phyloP scores from a whole-genome alignment of 1,140 invertebrate genomes.

The Samia ricini region DNA sequence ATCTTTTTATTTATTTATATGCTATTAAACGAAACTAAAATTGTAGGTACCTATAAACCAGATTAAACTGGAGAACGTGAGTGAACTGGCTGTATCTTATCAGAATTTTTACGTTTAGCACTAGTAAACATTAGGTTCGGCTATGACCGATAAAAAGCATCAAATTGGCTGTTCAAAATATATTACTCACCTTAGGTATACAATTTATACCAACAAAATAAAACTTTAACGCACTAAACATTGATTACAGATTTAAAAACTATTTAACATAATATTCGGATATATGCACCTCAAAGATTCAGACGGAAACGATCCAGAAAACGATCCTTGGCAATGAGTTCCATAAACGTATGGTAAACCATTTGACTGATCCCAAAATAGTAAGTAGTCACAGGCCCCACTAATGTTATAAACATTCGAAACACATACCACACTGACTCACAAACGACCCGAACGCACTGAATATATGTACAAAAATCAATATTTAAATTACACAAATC shows the following conservation, averaged over 20 bases:
- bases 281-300: neutral
- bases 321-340: slow-evolving; percentile 1
- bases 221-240: neutral
- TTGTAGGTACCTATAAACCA: neutral
- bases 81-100: neutral
- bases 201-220: neutral
- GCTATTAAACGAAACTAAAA: neutral
- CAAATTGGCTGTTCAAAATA: neutral
- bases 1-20: too few relatives aligned
- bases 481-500: slow-evolving; percentile 60
- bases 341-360: neutral
- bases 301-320: neutral
- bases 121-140: neutral
- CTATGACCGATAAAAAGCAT: neutral
- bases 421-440: slow-evolving; percentile 11
- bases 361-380: slow-evolving; percentile 43
- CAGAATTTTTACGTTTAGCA: neutral
- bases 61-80: neutral
- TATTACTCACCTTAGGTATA: neutral
- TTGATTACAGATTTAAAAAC: neutral
- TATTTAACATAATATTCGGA: neutral
- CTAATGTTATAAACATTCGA: slow-evolving; percentile 2
- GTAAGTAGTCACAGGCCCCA: slow-evolving; percentile 28
- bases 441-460: slow-evolving; percentile 26
- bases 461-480: slow-evolving; percentile 63